Evolutionary conservation across 2,888 invertebrate species (phyloP).

Genomic region (Microctonus hyperodae): DNA sequence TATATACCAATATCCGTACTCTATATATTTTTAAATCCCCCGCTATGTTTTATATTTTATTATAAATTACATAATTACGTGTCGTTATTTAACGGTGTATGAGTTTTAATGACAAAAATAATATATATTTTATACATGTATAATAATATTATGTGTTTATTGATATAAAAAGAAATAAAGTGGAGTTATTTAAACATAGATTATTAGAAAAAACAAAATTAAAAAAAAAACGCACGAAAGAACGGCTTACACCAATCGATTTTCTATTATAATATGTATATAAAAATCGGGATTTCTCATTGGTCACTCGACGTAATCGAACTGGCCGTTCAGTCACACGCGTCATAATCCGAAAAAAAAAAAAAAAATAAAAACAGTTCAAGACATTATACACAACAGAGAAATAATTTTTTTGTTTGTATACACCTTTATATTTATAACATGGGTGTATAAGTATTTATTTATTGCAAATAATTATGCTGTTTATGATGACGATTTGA

Average conservation of each 20-base stretch:
- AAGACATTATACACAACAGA: no score
- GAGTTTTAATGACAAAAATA: slow-evolving; percentile 26
- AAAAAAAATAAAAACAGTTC: no score
- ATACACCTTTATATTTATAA: no score
- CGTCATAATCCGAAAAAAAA: not conserved
- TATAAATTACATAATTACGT: slow-evolving; percentile 47
- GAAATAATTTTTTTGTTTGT: no score
- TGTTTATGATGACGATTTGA: no score
- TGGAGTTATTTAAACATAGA: not conserved
- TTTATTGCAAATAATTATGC: no score
- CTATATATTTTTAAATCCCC: not conserved
- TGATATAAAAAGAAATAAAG: not conserved
- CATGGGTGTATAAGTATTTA: no score
- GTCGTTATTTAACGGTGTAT: slow-evolving; percentile 45
- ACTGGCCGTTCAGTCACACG: slow-evolving; percentile 23
- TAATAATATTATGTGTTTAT: not conserved
- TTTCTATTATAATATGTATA: slow-evolving; percentile 30
- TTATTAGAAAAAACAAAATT: not conserved
- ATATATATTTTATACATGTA: not conserved
- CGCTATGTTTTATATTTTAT: no score
- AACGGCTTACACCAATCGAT: slow-evolving; percentile 32
- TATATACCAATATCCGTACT: slow-evolving; percentile 46
- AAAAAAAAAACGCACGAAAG: slow-evolving; percentile 7
- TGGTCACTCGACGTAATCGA: slow-evolving; percentile 20
- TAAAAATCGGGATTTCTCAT: slow-evolving; percentile 29